Conservation (phyloP, 2,888 invertebrate genomes). For the Parascotia fuliginaria region DNA sequence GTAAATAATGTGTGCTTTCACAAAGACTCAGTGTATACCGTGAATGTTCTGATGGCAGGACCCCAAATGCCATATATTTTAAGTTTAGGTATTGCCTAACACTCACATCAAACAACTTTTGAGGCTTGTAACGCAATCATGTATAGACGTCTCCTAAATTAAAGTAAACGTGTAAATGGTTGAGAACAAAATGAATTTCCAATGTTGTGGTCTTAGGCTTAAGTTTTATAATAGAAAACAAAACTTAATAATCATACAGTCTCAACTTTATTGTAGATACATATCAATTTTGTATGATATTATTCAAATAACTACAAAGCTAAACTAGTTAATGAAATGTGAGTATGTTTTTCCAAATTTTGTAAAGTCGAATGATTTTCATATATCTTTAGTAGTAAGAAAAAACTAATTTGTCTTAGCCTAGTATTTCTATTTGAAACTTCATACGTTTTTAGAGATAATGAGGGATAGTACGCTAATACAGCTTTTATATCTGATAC, state of each 20-base stretch:
- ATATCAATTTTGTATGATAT: slow-evolving; percentile 1
- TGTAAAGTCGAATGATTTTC: too few relatives aligned
- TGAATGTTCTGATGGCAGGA: slow-evolving; percentile 47
- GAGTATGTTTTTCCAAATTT: too few relatives aligned
- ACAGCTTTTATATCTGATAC: slow-evolving; percentile 33
- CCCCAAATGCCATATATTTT: slow-evolving; percentile 44
- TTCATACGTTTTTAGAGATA: not conserved
- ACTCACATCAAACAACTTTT: slow-evolving; percentile 13
- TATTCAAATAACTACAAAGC: too few relatives aligned
- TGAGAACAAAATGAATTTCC: slow-evolving; percentile 22
- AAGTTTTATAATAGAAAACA: slow-evolving; percentile 26
- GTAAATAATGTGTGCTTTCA: slow-evolving; percentile 44
- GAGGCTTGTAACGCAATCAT: slow-evolving; percentile 25
- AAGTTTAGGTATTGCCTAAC: slow-evolving; percentile 32
- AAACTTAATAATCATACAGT: slow-evolving; percentile 45
- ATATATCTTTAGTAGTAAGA: too few relatives aligned
- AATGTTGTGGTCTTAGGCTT: slow-evolving; percentile 31
- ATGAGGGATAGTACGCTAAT: slow-evolving; percentile 7
- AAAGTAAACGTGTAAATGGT: slow-evolving; percentile 25
- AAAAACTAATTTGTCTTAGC: not conserved
- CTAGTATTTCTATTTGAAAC: not conserved
- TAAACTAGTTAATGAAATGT: too few relatives aligned
- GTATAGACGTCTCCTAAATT: slow-evolving; percentile 17
- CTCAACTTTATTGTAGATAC: slow-evolving; percentile 16
- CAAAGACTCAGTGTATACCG: slow-evolving; percentile 42